Conservation (phyloP, 2,797 vertebrate species). For the Tenualosa ilisha region DNA sequence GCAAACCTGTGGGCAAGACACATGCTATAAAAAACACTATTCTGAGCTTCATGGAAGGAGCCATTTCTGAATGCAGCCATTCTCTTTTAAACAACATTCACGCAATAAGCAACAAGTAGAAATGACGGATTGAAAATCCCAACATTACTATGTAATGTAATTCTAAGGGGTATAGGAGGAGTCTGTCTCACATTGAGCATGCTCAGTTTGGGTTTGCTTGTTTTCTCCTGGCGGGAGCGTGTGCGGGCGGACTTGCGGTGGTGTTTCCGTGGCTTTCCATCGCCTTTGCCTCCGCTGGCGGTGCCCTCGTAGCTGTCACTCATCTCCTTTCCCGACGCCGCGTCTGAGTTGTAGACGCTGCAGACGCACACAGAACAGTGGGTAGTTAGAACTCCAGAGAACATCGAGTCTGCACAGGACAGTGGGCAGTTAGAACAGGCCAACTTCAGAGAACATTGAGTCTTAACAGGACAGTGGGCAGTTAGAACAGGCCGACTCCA, state of each 20-base stretch:
- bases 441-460: too few relatives aligned
- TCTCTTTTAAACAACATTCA: neutral
- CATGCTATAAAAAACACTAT: neutral
- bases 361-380: neutral
- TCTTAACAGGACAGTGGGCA: too few relatives aligned
- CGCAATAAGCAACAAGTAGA: neutral
- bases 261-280: constrained; percentile 88
- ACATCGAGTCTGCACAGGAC: too few relatives aligned
- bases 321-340: constrained; percentile 89
- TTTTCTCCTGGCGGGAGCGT: constrained; percentile 92
- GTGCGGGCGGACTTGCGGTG: constrained; percentile 91
- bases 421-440: too few relatives aligned
- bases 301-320: constrained; percentile 90
- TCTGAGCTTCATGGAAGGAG: neutral
- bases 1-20: constrained; percentile 71
- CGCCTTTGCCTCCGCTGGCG: constrained; percentile 80
- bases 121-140: too few relatives aligned
- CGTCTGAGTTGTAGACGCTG: constrained; percentile 82
- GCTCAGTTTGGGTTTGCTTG: constrained; percentile 90
- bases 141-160: neutral
- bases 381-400: neutral
- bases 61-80: neutral
- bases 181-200: constrained; percentile 89
- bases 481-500: too few relatives aligned
- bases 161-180: neutral